Base-by-base conservation (phyloP, 2,797 vertebrate genomes). In the Anguilla obscura region DNA sequence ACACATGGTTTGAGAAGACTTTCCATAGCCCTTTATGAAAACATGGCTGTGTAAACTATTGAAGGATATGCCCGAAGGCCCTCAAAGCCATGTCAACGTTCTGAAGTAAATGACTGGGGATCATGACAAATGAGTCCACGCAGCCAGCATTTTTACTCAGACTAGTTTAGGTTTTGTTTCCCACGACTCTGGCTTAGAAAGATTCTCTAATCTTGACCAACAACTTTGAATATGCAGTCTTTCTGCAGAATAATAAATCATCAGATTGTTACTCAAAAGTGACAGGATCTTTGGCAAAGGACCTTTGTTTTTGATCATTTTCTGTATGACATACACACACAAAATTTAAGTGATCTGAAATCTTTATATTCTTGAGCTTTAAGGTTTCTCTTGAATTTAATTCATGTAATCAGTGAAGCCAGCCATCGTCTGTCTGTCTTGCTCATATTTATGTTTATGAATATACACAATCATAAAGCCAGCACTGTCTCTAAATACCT, bases 21-120 rank as follows among this genome's bases (percentile, higher is more conserved):
- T 86, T 84, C 84, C 56, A 56, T 84, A 84, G 48, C 87, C 86
- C 30, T 24, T 36, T 66, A 69, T 86, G 88, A 86, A 89, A 90
- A 91, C 89, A 87, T 54, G 85, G 88, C 86, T 76, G 76, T 60
- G 87, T 86, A 83, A 58, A 84, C 85, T 56, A 85, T 82, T 60
- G 83, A 89, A 66, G 89, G 86, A 86, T 36, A 86, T 87, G 89
- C 85, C 91, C 87, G 86, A 48, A 27, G 84, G 88, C 87, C 88
- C 69, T 87, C 33, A 40, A 33, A 18, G 27, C 69, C 12, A 74
- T 74, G 69, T 45, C 74, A 79, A 7, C 1, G 79, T 10, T 87
- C 36, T 85, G 60, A 85, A 58, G 71, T 87, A 85, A 52, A 82
- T 40, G 74, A 76, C 3, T 18, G 30, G 74, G 33, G 33, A 66